Percentiles rank a stretch among this genome's conserved stretches.
Conservation (phyloP, 2,113 vertebrate genomes). For the Triplophysa dalaica region DNA sequence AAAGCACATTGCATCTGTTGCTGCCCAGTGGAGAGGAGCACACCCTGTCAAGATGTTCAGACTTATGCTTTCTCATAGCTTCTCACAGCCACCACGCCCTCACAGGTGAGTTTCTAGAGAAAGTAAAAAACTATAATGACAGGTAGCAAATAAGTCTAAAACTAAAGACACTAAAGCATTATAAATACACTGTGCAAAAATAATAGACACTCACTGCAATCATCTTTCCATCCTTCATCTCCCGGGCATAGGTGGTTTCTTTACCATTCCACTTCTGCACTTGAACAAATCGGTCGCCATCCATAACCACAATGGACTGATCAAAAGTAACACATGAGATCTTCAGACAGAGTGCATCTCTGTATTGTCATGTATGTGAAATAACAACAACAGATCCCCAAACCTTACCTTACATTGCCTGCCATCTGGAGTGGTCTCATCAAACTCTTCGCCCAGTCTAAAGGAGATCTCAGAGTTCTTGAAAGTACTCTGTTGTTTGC, state of each 20-base stretch:
- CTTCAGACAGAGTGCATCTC: neutral
- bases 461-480: slow-evolving; percentile 92
- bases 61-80: slow-evolving; percentile 88
- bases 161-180: too few species aligned
- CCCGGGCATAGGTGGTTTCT: slow-evolving; percentile 86
- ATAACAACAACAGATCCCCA: neutral
- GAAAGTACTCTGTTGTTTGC: slow-evolving; percentile 88
- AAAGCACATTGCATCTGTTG: slow-evolving; percentile 45
- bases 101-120: slow-evolving; percentile 84
- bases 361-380: neutral
- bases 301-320: slow-evolving; percentile 86
- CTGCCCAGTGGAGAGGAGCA: slow-evolving; percentile 52
- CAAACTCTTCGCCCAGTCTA: slow-evolving; percentile 91
- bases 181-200: neutral
- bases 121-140: neutral
- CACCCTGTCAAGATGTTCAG: neutral
- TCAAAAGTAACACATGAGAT: slow-evolving; percentile 1
- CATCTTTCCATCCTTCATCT: slow-evolving; percentile 91
- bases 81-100: slow-evolving; percentile 85
- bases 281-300: slow-evolving; percentile 87
- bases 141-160: too few species aligned
- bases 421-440: slow-evolving; percentile 86
- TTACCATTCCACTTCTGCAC: slow-evolving; percentile 96
- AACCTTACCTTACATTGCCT: slow-evolving; percentile 87
- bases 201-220: slow-evolving; percentile 79